Base-by-base conservation (phyloP, 2,113 vertebrate genomes). In the Sceloporus undulatus region DNA sequence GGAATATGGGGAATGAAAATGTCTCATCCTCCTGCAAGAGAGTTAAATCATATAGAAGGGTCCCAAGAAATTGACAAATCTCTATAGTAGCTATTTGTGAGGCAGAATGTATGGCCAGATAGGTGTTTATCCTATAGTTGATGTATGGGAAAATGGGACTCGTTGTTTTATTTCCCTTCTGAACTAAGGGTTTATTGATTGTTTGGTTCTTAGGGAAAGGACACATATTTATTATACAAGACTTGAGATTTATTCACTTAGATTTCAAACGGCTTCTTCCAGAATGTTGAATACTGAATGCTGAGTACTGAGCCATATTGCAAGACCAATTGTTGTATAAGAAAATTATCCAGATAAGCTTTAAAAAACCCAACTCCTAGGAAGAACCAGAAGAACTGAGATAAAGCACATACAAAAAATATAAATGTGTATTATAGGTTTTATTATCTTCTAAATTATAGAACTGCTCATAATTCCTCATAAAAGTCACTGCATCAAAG, bases 141-240 rank as follows among this genome's bases (percentile, higher is more conserved):
- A 4, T 59, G 4, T 52, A 78, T 27, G 9, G 81, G 6, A 70
- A 27, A 82, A 38, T 75, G 16, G 11, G 5, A 87, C 2, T 5
- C 76, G 0, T 9, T 84, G 66, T 70, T 70, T 48, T 52, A 14
- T 11, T 89, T 87, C 81, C 87, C 18, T 52, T 59, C 19, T 34
- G 11, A 4, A 76, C 9, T 48, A 48, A 52, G 3, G 14, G 3
- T 19, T 75, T 40, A 23, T 40, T 29, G 0, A 0, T 52, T 59
- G 88, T 91, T 85, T 18, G 1, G 4, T 81, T 87, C 82, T 38
- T 74, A 81, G 78, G 84, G 21, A 73, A 54, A 38, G 23, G 77
- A 87, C 2, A 84, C 19, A 9, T 56, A 29, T 83, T 90, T 91
- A 68, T 82, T 27, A 29, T 1, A 0, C 13, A 38, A 10, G 34